Conservation (phyloP, 64 coral and sea anemone species). For the Stichodactyla mertensii region DNA sequence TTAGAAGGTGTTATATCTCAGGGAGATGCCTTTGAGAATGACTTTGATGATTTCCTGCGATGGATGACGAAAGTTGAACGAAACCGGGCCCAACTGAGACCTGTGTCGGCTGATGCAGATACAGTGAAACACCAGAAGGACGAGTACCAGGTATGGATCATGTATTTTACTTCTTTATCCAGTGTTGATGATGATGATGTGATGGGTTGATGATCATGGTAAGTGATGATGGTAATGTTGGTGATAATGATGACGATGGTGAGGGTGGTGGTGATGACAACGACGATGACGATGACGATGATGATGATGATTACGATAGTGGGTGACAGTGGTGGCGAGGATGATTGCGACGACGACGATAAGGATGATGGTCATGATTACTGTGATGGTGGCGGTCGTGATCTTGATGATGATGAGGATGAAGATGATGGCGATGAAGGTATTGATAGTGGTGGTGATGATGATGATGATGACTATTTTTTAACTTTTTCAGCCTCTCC, state of each 20-base stretch:
- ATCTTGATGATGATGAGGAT: background rate
- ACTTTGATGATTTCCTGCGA: slow-evolving; percentile 82
- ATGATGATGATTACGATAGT: background rate
- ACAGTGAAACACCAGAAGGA: slow-evolving; percentile 62
- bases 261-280: background rate
- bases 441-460: background rate
- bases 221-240: too few relatives aligned
- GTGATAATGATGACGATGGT: too few relatives aligned
- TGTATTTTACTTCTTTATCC: background rate
- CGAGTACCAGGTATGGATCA: slow-evolving; percentile 45
- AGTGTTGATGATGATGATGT: background rate
- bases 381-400: background rate
- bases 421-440: background rate
- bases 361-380: background rate
- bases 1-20: slow-evolving; percentile 56
- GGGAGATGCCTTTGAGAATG: slow-evolving; percentile 70
- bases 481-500: slow-evolving; percentile 22
- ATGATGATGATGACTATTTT: background rate
- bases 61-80: slow-evolving; percentile 93
- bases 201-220: too few relatives aligned
- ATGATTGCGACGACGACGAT: too few relatives aligned
- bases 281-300: background rate
- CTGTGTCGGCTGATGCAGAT: slow-evolving; percentile 74
- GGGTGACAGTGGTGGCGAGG: too few relatives aligned
- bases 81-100: slow-evolving; percentile 46